Percentiles rank a stretch among this genome's conserved stretches.
Evolutionary conservation across 2,888 invertebrate genomes (phyloP).

Genomic region (Lepas anatifera): DNA sequence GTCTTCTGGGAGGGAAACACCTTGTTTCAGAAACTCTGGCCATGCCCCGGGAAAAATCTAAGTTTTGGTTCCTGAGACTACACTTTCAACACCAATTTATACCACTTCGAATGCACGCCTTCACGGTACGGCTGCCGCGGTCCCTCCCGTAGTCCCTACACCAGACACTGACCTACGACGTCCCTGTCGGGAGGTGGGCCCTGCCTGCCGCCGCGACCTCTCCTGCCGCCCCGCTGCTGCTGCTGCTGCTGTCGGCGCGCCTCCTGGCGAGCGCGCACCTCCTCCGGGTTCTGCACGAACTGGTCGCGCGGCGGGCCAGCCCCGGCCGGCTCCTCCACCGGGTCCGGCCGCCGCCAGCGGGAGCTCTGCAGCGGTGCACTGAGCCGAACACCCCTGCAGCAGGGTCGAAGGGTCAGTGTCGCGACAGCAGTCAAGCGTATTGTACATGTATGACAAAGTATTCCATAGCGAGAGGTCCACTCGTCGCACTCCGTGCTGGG

Average conservation of each 20-base stretch:
- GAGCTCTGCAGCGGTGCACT: not conserved
- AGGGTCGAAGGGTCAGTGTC: not conserved
- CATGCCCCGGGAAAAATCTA: too few relatives aligned
- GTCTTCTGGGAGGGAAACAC: too few relatives aligned
- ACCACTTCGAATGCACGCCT: too few relatives aligned
- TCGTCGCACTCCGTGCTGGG: too few relatives aligned
- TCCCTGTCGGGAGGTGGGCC: not conserved
- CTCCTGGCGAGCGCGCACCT: constrained; percentile 53
- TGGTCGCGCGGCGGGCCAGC: constrained; percentile 30
- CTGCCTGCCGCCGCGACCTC: not conserved
- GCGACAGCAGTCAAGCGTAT: too few relatives aligned
- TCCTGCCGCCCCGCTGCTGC: not conserved
- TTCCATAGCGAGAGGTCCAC: too few relatives aligned
- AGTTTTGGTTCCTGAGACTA: too few relatives aligned
- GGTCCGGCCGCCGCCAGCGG: constrained; percentile 23
- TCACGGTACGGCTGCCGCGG: too few relatives aligned
- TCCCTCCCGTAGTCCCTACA: too few relatives aligned
- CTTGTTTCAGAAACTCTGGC: too few relatives aligned
- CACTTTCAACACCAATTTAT: too few relatives aligned
- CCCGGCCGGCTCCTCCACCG: not conserved
- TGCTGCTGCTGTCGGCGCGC: constrained; percentile 29
- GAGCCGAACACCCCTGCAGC: not conserved
- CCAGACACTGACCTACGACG: not conserved
- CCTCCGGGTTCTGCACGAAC: constrained; percentile 65
- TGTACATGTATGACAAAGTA: too few relatives aligned